Conservation (phyloP, 2,113 vertebrate genomes). For the Pycnonotus jocosus region DNA sequence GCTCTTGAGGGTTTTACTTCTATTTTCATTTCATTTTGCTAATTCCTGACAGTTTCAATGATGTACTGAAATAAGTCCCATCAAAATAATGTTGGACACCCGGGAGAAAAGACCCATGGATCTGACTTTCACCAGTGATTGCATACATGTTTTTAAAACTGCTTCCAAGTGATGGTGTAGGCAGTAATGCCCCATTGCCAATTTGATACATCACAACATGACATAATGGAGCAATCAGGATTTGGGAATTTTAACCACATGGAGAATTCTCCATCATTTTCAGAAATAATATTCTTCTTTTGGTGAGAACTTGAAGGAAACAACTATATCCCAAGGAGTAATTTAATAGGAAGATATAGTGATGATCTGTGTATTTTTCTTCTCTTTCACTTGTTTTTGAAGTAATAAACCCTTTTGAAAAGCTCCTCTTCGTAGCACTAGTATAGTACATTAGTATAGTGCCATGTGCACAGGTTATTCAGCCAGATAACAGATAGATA, state of each 20-base stretch:
- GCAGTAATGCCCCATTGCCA: neutral
- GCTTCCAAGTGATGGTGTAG: neutral
- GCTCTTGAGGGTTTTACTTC: neutral
- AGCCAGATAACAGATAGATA: neutral
- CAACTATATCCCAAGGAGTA: neutral
- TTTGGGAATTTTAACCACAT: neutral
- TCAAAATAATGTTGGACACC: neutral
- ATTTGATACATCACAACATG: neutral
- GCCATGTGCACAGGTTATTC: neutral
- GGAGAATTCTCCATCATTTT: neutral
- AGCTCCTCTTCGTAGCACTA: neutral
- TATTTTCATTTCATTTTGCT: constrained; percentile 29
- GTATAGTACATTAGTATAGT: neutral
- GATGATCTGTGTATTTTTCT: neutral
- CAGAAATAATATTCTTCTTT: neutral
- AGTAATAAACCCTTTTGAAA: neutral
- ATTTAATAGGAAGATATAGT: neutral
- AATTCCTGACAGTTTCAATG: constrained; percentile 19
- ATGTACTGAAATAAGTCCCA: neutral
- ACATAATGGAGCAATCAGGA: neutral
- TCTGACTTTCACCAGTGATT: neutral
- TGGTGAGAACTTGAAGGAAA: neutral
- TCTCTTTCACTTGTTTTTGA: neutral
- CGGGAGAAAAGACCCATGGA: neutral
- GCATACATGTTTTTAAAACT: neutral